A percentile compares a stretch with the other conserved stretches of the same genome.
Conservation (phyloP, 2,113 vertebrate species). For the Phasianus colchicus region DNA sequence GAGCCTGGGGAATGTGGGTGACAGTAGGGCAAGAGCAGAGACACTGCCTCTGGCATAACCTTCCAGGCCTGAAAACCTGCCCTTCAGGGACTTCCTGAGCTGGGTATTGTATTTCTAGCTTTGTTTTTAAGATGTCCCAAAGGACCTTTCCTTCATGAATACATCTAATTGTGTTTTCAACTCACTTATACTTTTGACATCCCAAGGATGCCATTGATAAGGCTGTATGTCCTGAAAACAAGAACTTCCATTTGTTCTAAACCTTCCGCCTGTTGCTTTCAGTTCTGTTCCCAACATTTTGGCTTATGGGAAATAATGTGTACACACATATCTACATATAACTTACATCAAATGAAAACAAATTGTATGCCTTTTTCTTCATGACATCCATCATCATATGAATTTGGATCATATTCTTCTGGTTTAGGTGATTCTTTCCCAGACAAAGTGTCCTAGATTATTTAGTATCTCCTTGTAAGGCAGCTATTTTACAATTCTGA, state of each 20-base stretch:
- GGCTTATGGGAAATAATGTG: background rate
- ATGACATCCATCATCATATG: background rate
- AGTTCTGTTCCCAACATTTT: background rate
- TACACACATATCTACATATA: background rate
- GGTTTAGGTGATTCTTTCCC: background rate
- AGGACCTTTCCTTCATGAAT: background rate
- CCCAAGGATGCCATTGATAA: background rate
- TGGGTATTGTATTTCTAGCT: background rate
- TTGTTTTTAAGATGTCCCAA: background rate
- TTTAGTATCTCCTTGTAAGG: background rate
- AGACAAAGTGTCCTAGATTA: background rate
- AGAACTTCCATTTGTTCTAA: background rate
- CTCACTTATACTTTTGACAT: background rate
- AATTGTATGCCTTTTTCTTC: background rate
- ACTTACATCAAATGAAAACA: background rate
- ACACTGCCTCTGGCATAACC: background rate
- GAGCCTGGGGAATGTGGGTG: background rate
- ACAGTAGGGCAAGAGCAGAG: accelerated
- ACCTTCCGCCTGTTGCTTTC: background rate
- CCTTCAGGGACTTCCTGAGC: background rate
- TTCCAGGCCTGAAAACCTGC: background rate
- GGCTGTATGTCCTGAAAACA: background rate
- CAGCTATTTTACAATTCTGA: background rate
- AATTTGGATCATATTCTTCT: background rate
- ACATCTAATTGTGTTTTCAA: background rate